Evolutionary conservation across 1,140 invertebrate species (phyloP).

Genomic region (Halictus rubicundus): DNA sequence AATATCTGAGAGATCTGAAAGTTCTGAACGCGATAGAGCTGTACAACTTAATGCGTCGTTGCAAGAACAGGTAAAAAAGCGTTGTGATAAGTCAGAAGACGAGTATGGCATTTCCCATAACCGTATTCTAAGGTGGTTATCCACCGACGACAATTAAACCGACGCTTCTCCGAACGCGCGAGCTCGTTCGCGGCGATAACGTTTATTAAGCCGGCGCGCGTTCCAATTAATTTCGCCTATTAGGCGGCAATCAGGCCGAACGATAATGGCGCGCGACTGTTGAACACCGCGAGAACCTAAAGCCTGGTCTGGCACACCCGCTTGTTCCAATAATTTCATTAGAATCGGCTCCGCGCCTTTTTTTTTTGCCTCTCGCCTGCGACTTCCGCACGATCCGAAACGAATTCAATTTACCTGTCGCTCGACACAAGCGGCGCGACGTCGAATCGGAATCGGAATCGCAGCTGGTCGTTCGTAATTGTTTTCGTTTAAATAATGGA

Average conservation of each 20-base stretch:
- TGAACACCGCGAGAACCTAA: slow-evolving; percentile 1
- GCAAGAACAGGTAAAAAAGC: no score
- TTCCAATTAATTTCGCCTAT: slow-evolving; percentile 58
- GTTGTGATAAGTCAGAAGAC: no score
- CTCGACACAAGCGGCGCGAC: neutral
- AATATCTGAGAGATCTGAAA: no score
- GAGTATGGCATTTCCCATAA: no score
- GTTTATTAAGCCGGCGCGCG: slow-evolving; percentile 43
- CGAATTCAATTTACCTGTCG: slow-evolving; percentile 31
- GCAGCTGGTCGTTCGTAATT: slow-evolving; percentile 25
- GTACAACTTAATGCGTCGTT: no score
- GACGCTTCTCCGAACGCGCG: neutral
- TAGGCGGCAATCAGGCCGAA: slow-evolving; percentile 38
- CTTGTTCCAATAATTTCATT: slow-evolving; percentile 55
- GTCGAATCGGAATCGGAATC: slow-evolving; percentile 15
- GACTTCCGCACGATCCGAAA: neutral
- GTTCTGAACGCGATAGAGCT: no score
- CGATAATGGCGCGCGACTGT: slow-evolving; percentile 14
- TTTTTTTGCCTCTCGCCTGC: neutral
- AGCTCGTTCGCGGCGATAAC: slow-evolving; percentile 8
- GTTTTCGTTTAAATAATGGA: slow-evolving; percentile 37
- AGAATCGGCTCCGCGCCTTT: slow-evolving; percentile 20
- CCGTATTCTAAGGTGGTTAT: neutral
- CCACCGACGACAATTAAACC: slow-evolving; percentile 15
- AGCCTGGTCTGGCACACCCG: slow-evolving; percentile 14